Conservation (phyloP, 2,113 vertebrate species). For the Mirounga angustirostris region DNA sequence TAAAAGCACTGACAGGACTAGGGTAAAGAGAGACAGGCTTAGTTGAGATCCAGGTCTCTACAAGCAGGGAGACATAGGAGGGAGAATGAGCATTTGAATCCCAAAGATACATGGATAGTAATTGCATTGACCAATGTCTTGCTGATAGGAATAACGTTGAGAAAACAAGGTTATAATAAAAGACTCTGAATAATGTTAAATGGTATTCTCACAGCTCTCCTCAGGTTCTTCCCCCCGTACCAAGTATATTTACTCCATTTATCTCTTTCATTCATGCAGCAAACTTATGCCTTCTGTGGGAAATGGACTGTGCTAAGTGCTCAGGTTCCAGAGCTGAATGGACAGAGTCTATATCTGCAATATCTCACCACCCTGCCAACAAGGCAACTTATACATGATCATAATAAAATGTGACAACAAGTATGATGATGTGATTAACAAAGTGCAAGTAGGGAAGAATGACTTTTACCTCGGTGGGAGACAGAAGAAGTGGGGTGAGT, state of each 20-base stretch:
- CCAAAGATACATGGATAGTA: not conserved
- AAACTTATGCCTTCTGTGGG: rapidly evolving
- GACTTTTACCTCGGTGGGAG: not conserved
- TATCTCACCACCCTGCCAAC: not conserved
- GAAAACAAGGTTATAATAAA: not conserved
- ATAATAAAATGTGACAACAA: not conserved
- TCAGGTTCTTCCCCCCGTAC: not conserved
- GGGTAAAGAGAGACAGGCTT: not conserved
- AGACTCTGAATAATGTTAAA: not conserved
- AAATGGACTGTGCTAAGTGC: not conserved
- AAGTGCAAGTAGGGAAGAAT: not conserved
- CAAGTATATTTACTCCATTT: not conserved
- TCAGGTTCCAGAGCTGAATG: not conserved
- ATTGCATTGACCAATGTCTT: not conserved
- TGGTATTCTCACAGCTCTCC: not conserved
- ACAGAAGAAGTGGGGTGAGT: too few species aligned
- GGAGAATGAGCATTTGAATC: not conserved
- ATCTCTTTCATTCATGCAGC: not conserved
- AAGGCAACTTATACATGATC: not conserved
- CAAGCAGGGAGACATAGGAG: not conserved
- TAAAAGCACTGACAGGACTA: not conserved
- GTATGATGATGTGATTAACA: not conserved
- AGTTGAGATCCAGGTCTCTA: not conserved
- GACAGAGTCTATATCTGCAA: not conserved
- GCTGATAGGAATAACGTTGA: not conserved